Evolutionary conservation across 2,113 vertebrate genomes (phyloP), one percentile per base, ranked within the genome.

Genomic region (Lagopus leucura): DNA sequence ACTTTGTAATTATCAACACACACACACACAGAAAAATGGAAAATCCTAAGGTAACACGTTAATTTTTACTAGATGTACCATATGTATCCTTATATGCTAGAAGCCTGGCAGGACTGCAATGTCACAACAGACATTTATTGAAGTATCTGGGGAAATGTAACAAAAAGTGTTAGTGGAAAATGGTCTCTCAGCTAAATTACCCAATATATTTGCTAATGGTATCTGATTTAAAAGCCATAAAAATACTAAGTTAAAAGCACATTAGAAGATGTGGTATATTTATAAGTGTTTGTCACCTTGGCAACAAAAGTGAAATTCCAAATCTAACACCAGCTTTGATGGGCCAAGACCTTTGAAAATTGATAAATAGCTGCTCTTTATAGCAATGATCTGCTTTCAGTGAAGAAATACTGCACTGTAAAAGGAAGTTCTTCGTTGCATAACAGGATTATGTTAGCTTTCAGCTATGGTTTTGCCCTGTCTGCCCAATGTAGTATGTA

Each of bases 161-260:
- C 97, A 98, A 97, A 98, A 98, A 97, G 97, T 97, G 97, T 97
- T 97, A 97, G 96, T 97, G 94, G 97, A 98, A 98, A 98, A 98
- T 98, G 97, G 97, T 98, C 97, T 98, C 98, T 98, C 98, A 98
- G 98, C 96, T 97, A 98, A 98, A 98, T 98, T 98, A 98, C 97
- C 98, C 98, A 97, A 98, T 98, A 98, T 98, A 98, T 98, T 98
- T 98, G 97, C 98, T 98, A 98, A 98, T 98, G 98, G 97, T 98
- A 98, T 98, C 98, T 98, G 97, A 98, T 98, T 98, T 98, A 98
- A 98, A 98, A 98, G 97, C 98, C 98, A 97, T 98, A 98, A 98
- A 98, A 98, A 98, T 98, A 98, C 97, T 95, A 97, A 97, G 97
- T 98, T 98, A 98, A 98, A 98, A 98, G 98, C 98, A 98, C 97